A percentile compares a stretch with the other conserved stretches of the same genome.
phyloP scores from a whole-genome alignment of 2,797 vertebrate species.

The Brotula barbata region DNA sequence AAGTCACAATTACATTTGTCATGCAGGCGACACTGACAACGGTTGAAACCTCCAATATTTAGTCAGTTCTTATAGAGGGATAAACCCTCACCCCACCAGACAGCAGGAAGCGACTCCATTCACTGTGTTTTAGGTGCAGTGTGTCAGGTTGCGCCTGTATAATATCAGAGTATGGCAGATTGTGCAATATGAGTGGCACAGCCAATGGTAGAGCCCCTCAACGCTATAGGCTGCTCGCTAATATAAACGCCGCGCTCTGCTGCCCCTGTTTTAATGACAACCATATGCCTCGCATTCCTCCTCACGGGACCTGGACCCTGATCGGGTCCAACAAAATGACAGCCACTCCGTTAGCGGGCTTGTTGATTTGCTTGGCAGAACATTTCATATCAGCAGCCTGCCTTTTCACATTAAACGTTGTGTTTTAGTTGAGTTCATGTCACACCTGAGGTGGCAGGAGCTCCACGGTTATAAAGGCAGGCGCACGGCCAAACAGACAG shows the following conservation, averaged over 20 bases:
- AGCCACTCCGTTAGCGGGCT: conserved; percentile 33
- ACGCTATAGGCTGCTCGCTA: conserved; percentile 60
- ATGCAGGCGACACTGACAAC: not conserved
- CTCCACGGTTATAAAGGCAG: not conserved
- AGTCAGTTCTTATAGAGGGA: conserved; percentile 6
- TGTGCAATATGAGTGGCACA: conserved; percentile 49
- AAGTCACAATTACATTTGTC: not conserved
- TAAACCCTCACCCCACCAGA: conserved; percentile 11
- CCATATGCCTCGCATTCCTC: conserved; percentile 67
- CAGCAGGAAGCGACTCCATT: conserved; percentile 25
- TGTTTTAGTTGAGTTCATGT: conserved; percentile 32
- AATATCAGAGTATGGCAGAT: conserved; percentile 22
- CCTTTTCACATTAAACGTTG: conserved; percentile 34
- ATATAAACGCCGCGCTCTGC: conserved; percentile 64
- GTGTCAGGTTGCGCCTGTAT: conserved; percentile 11
- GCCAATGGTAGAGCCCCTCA: conserved; percentile 47
- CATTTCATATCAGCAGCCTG: conserved; percentile 11
- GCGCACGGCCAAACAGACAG: conserved; percentile 8
- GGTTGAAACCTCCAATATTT: not conserved
- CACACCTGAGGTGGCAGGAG: conserved; percentile 44
- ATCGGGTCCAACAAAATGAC: conserved; percentile 41
- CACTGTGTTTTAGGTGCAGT: no score
- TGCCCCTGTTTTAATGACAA: conserved; percentile 68
- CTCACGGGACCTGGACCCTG: conserved; percentile 40
- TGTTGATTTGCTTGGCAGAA: conserved; percentile 48